phyloP scores from a whole-genome alignment of 2,888 invertebrate genomes.

The Baronia brevicornis region DNA sequence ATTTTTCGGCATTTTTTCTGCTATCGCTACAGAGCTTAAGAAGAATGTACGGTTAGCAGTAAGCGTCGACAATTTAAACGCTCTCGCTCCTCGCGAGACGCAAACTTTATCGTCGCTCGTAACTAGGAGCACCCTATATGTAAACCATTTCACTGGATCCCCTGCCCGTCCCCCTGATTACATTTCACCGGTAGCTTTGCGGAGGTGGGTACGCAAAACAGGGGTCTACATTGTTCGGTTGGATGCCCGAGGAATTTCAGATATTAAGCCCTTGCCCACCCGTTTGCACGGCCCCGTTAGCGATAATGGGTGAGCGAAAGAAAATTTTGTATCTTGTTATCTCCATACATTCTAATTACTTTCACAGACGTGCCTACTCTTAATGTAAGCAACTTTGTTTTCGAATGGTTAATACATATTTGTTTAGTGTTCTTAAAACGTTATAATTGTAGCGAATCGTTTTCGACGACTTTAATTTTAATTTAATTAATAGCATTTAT shows the following conservation, averaged over 20 bases:
- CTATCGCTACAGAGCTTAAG: conserved; percentile 42
- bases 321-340: conserved; percentile 44
- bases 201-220: conserved; percentile 15
- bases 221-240: conserved; percentile 36
- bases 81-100: conserved; percentile 62
- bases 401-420: too few species aligned
- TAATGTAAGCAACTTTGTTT: too few species aligned
- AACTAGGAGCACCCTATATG: conserved; percentile 51
- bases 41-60: conserved; percentile 65
- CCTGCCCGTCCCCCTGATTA: conserved; percentile 23
- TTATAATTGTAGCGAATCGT: too few species aligned
- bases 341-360: conserved; percentile 11
- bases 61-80: conserved; percentile 68
- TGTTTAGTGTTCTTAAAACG: too few species aligned
- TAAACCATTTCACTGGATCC: conserved; percentile 38
- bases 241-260: conserved; percentile 53
- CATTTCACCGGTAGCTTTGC: conserved; percentile 19
- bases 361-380: too few species aligned
- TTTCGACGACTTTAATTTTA: too few species aligned
- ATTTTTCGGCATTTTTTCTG: conserved; percentile 22
- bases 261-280: conserved; percentile 60
- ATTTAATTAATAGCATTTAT: too few species aligned
- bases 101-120: conserved; percentile 68
- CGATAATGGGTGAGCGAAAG: conserved; percentile 48
- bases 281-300: conserved; percentile 59